Conservation (phyloP, 2,888 invertebrate genomes). For the Drosophila putrida region DNA sequence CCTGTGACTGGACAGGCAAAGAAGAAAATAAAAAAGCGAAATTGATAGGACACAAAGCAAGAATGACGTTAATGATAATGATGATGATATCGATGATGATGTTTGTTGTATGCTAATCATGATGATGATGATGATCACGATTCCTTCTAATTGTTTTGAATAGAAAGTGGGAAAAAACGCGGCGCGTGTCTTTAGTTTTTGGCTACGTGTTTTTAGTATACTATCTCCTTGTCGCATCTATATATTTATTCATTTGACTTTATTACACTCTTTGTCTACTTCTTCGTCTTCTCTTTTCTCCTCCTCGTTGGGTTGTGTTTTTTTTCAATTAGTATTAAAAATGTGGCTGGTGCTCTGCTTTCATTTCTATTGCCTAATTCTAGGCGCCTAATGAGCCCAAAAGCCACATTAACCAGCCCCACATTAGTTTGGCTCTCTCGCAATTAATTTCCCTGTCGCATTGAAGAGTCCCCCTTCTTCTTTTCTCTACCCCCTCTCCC, state of each 20-base stretch:
- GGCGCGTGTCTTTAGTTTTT: slow-evolving; percentile 33
- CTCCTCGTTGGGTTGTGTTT: background rate
- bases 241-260: slow-evolving; percentile 17
- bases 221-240: slow-evolving; percentile 6
- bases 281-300: background rate
- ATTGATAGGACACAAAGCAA: slow-evolving; percentile 37
- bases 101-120: slow-evolving; percentile 12
- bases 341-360: slow-evolving; percentile 16
- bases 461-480: slow-evolving; percentile 4
- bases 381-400: slow-evolving; percentile 59
- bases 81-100: slow-evolving; percentile 11
- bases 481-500: background rate
- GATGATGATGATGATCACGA: slow-evolving; percentile 12
- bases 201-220: slow-evolving; percentile 10
- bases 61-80: slow-evolving; percentile 22
- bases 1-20: slow-evolving; percentile 17
- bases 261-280: slow-evolving; percentile 1
- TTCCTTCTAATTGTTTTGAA: slow-evolving; percentile 37
- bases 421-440: slow-evolving; percentile 56
- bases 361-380: slow-evolving; percentile 51
- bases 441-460: slow-evolving; percentile 58
- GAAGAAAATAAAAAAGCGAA: slow-evolving; percentile 9
- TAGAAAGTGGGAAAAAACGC: slow-evolving; percentile 12
- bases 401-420: slow-evolving; percentile 63
- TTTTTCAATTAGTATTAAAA: slow-evolving; percentile 37